Conservation (phyloP, 2,113 vertebrate species). For the Mormyrus iriodes region DNA sequence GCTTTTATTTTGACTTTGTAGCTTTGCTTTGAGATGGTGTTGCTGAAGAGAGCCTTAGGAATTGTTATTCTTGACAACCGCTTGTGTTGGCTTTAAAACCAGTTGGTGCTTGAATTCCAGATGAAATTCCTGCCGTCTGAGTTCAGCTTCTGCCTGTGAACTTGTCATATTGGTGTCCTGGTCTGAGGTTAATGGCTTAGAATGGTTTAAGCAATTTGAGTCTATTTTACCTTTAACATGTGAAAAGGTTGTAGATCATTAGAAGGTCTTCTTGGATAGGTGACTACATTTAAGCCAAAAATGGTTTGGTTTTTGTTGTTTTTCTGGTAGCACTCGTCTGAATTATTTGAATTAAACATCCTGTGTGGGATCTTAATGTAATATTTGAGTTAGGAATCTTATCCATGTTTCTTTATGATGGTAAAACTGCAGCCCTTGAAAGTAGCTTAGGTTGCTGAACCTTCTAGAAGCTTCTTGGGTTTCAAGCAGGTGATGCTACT, state of each 20-base stretch:
- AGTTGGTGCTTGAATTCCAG: constrained; percentile 8
- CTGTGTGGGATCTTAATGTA: background rate
- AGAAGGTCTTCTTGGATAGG: background rate
- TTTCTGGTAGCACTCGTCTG: background rate
- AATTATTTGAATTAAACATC: background rate
- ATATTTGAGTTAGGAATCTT: background rate
- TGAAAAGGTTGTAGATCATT: background rate
- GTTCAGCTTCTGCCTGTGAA: background rate
- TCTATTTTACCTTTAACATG: background rate
- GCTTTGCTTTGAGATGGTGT: background rate
- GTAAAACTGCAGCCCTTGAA: background rate
- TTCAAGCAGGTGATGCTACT: background rate
- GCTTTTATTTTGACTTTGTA: constrained; percentile 3
- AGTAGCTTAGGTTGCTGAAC: background rate
- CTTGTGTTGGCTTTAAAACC: background rate
- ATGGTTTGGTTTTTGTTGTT: background rate
- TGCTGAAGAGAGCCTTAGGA: background rate
- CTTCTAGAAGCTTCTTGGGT: background rate
- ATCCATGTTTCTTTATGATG: background rate
- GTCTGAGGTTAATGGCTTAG: constrained; percentile 13
- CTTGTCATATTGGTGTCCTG: background rate
- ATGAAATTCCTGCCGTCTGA: constrained; percentile 1
- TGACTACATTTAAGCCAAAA: background rate
- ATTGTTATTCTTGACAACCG: background rate
- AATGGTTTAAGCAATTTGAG: background rate